Percentiles rank a stretch among this genome's conserved stretches.
phyloP scores from a whole-genome alignment of 2,888 invertebrate genomes.

The Volucella inflata region DNA sequence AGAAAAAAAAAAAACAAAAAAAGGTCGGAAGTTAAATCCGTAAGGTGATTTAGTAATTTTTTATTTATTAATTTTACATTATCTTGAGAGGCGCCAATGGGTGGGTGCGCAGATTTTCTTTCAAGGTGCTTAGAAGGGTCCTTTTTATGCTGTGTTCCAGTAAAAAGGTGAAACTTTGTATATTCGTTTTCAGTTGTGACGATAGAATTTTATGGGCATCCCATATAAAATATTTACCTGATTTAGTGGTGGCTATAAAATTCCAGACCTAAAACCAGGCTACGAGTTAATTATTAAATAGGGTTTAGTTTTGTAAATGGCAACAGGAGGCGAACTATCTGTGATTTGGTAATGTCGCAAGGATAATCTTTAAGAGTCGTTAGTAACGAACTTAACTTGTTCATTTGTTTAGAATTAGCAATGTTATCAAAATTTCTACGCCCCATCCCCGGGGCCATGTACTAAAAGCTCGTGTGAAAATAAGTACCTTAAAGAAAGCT shows the following conservation, averaged over 20 bases:
- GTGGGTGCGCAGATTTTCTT: not conserved
- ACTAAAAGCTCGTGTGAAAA: slow-evolving; percentile 19
- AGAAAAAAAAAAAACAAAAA: not conserved
- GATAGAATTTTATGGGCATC: slow-evolving; percentile 42
- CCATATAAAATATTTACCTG: slow-evolving; percentile 63
- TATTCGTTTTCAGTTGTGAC: slow-evolving; percentile 21
- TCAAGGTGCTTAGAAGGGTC: slow-evolving; percentile 7
- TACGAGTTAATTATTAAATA: slow-evolving; percentile 56
- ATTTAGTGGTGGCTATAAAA: slow-evolving; percentile 36
- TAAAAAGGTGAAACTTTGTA: not conserved
- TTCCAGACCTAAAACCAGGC: slow-evolving; percentile 28
- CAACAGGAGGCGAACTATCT: not conserved
- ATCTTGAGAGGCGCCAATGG: not conserved
- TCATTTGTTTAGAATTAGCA: slow-evolving; percentile 41
- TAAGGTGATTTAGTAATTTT: slow-evolving; percentile 53
- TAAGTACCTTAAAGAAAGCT: slow-evolving; percentile 9
- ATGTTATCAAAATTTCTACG: slow-evolving; percentile 22
- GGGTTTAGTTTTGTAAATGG: slow-evolving; percentile 10
- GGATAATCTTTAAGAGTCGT: slow-evolving; percentile 49
- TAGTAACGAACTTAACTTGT: slow-evolving; percentile 31
- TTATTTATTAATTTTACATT: slow-evolving; percentile 53
- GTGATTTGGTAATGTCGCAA: not conserved
- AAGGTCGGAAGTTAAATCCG: slow-evolving; percentile 41
- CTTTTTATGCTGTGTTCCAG: slow-evolving; percentile 27
- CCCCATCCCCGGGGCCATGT: slow-evolving; percentile 23